Conservation (phyloP, 1,140 invertebrate species). For the Bombus waltoni region DNA sequence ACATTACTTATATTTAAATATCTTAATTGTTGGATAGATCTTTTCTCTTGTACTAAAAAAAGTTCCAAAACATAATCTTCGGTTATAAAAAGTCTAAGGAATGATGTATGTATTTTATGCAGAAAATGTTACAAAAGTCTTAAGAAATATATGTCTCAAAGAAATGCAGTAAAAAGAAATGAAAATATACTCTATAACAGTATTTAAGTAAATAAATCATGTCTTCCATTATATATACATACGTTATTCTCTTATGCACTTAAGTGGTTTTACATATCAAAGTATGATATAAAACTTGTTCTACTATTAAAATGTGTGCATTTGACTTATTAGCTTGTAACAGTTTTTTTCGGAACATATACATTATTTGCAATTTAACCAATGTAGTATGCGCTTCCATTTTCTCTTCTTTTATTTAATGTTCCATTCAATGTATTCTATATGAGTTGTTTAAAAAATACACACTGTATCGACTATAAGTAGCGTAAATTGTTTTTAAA, state of each 20-base stretch:
- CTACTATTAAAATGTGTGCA: slow-evolving; percentile 30
- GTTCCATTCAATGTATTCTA: slow-evolving; percentile 12
- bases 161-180: slow-evolving; percentile 11
- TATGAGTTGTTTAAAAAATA: slow-evolving; percentile 21
- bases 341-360: slow-evolving; percentile 8
- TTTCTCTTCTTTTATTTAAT: not conserved
- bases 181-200: slow-evolving; percentile 19
- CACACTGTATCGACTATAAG: slow-evolving; percentile 6
- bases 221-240: slow-evolving; percentile 52
- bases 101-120: slow-evolving; percentile 2
- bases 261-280: slow-evolving; percentile 22
- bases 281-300: slow-evolving; percentile 17
- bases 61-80: not conserved
- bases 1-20: slow-evolving; percentile 7
- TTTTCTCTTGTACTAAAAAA: not conserved
- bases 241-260: not conserved
- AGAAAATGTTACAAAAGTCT: slow-evolving; percentile 10
- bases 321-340: slow-evolving; percentile 13
- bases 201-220: slow-evolving; percentile 15
- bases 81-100: not conserved
- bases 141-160: slow-evolving; percentile 6
- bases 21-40: not conserved
- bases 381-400: not conserved
- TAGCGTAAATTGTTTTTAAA: slow-evolving; percentile 13
- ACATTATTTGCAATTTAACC: slow-evolving; percentile 29